These are phyloP conservation scores for Adoxophyes honmai DNA, from an alignment of 1,140 invertebrate genomes.

Conservation along the genomic window DNA sequence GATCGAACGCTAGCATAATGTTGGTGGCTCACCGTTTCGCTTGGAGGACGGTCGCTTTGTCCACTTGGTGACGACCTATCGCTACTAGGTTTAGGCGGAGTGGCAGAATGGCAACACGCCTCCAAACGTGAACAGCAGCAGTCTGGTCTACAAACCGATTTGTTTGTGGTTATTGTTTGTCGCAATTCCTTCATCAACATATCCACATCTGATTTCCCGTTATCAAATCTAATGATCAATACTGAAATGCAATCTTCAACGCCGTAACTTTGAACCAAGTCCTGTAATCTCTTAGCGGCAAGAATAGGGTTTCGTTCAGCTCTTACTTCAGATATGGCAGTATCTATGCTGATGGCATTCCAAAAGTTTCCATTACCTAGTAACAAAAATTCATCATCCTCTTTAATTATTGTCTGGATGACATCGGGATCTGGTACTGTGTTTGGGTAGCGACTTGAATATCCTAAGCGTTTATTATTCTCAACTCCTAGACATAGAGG, in stretches of 20 bases:
- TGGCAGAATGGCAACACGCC: conserved; percentile 79
- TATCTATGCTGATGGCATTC: conserved; percentile 85
- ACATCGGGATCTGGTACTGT: conserved; percentile 86
- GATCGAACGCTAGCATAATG: conserved; percentile 67
- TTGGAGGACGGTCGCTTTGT: conserved; percentile 84
- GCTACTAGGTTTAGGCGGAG: conserved; percentile 72
- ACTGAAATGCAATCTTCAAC: conserved; percentile 89
- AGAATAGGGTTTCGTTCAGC: conserved; percentile 86
- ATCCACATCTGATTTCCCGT: conserved; percentile 82
- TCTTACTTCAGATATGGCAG: conserved; percentile 85
- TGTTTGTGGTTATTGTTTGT: conserved; percentile 80
- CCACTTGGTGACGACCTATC: conserved; percentile 89
- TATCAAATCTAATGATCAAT: conserved; percentile 84
- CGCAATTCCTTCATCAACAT: conserved; percentile 86
- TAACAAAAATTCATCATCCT: conserved; percentile 89
- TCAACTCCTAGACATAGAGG: conserved; percentile 78
- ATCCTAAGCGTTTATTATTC: conserved; percentile 80
- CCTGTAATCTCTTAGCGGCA: conserved; percentile 88
- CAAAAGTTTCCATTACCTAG: conserved; percentile 88
- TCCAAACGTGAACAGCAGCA: conserved; percentile 81
- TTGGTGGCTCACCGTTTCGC: conserved; percentile 56
- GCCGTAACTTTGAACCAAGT: conserved; percentile 89
- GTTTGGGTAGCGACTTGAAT: conserved; percentile 81
- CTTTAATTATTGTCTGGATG: conserved; percentile 85
- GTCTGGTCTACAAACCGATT: conserved; percentile 78